Evolutionary conservation across 1,140 invertebrate species (phyloP), one percentile per base, ranked within the genome.

Genomic region (Pseudomyrmex concolor): DNA sequence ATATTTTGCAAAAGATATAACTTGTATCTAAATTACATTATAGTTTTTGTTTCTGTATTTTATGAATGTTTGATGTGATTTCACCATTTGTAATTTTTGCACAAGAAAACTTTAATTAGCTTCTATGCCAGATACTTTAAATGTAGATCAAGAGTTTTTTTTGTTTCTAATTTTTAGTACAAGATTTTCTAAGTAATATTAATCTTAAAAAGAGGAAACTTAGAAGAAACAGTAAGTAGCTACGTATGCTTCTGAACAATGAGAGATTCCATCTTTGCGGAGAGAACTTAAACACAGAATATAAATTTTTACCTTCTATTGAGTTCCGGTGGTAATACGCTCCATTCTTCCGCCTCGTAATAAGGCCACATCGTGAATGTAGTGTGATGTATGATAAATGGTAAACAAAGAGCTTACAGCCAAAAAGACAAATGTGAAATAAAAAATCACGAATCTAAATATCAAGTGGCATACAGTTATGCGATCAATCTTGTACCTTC

Each of bases 291-390:
- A 19, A 83, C 62, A 12, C 54, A n/a, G 25, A 77, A 66, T 34
- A 25, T 8, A 66, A 67, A 57, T 83, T 95, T 34, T 34, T 5
- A 97, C 97, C 97, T 97, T 95, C 97, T 95, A 91, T 97, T 97
- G 77, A 96, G 95, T 93, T 97, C 97, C 59, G 96, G 96, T 84
- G 97, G 97, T 89, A 97, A 94, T 88, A 97, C 96, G 93, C 97
- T 97, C 96, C 96, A 97, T 92, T 97, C 97, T 4, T 94, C 94
- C 59, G 95, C 95, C 92, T 97, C 97, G 89, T 97, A 97, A 93
- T 96, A 96, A 72, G 95, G 94, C 95, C 95, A 96, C 96, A 96
- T 34, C 34, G 34, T 34, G 34, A 34, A 34, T 5, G 34, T 7
- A 1, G 34, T 34, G 34, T 96, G 25, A 19, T 74, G 66, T 90